Evolutionary conservation across 2,113 vertebrate genomes (phyloP).

Genomic region (Oceanites oceanicus): DNA sequence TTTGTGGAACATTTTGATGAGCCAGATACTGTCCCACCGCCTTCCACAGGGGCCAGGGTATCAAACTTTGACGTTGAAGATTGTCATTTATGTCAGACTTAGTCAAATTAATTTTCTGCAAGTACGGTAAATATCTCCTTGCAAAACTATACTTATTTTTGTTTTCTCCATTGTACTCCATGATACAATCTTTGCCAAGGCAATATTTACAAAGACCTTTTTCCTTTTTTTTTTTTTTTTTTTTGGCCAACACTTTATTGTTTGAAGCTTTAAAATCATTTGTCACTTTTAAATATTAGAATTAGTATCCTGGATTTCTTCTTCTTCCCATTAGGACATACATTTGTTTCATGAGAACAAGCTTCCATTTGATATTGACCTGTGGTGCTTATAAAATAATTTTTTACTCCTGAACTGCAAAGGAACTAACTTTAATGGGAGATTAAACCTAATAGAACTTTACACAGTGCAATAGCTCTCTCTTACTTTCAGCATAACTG

Average conservation of each 20-base stretch:
- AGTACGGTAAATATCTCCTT: not conserved
- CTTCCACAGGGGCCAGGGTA: not conserved
- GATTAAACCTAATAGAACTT: conserved; percentile 43
- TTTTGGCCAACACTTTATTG: not conserved
- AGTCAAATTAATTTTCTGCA: not conserved
- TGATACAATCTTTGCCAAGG: not conserved
- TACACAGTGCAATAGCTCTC: conserved; percentile 13
- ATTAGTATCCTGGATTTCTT: not conserved
- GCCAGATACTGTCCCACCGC: not conserved
- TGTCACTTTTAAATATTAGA: not conserved
- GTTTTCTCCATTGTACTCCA: not conserved
- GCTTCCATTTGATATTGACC: conserved; percentile 38
- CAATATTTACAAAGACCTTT: not conserved
- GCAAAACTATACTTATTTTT: not conserved
- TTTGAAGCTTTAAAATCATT: not conserved
- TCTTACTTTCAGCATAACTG: conserved; percentile 17
- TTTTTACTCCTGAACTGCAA: not conserved
- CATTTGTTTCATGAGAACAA: not conserved
- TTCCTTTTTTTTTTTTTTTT: not conserved
- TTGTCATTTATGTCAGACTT: not conserved
- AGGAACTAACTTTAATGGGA: conserved; percentile 29
- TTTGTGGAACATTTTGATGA: not conserved
- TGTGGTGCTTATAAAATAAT: conserved; percentile 20
- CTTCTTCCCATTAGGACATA: not conserved
- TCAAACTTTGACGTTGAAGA: not conserved